Evolutionary conservation across 2,113 vertebrate genomes (phyloP), one percentile per base, ranked within the genome.

Genomic region (Egretta garzetta): DNA sequence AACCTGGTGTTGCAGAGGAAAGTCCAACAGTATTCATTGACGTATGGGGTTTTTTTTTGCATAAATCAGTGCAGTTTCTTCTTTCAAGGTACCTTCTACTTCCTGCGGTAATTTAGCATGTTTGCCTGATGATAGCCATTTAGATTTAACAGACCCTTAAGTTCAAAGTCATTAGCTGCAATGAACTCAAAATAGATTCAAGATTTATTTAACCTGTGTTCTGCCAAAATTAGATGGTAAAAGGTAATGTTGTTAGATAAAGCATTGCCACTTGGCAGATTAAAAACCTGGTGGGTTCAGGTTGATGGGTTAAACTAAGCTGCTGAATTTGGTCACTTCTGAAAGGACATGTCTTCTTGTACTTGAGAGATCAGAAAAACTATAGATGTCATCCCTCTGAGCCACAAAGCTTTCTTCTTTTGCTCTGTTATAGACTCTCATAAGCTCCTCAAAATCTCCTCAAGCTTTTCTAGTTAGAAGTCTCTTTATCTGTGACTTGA

Each of bases 1-100:
- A 88, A 79, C 87, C 87, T 90, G 95, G 91, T 84, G 45, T 71
- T 94, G 75, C 41, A 90, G 67, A 80, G 39, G 49, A 35, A 63
- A 91, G 37, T 88, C 90, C 59, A 95, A 88, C 74, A 52, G 12
- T 58, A 86, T 73, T 88, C 77, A 96, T 10, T 49, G 70, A 80
- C 32, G 9, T 95, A 21, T 68, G 68, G 71, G 90, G 77, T 87
- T 96, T 92, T 87, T 96, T 92, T 89, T 97, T 89, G 79, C 86
- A 76, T 73, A 67, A 88, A 80, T 75, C 1, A 1, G 43, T 71
- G 30, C 56, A 73, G 5, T 89, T 96, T 80, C 35, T 89, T 50
- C 80, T 96, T 95, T 86, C 76, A 91, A 91, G 82, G 59, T 87
- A 58, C 74, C 64, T 92, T 33, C 80, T 81, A 41, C 64, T 67